Evolutionary conservation across 2,888 invertebrate genomes (phyloP).

Genomic region (Eupithecia subfuscata): DNA sequence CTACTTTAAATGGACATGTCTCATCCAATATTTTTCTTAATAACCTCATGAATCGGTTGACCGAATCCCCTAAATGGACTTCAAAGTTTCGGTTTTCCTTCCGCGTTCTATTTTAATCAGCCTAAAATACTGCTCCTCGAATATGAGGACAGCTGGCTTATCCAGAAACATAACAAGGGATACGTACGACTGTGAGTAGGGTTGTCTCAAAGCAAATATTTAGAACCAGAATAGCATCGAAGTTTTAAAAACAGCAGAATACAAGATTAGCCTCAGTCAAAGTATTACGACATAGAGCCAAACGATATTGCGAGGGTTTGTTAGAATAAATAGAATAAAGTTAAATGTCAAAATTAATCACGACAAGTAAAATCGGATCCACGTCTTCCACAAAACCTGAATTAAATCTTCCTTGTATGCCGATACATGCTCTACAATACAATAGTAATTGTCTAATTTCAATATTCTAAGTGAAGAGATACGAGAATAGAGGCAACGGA

Average conservation of each 20-base stretch:
- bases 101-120: conserved; percentile 52
- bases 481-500: conserved; percentile 12
- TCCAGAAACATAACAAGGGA: conserved; percentile 51
- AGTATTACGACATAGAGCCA: too few relatives aligned
- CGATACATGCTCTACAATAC: conserved; percentile 14
- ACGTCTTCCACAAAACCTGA: not conserved
- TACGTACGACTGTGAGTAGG: conserved; percentile 9
- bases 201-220: conserved; percentile 17
- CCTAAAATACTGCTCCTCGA: conserved; percentile 46
- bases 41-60: conserved; percentile 36
- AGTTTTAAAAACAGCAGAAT: not conserved
- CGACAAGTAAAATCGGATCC: conserved; percentile 8
- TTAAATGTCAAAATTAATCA: not conserved
- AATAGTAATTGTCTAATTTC: conserved; percentile 5
- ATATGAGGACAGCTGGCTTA: conserved; percentile 52
- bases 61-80: conserved; percentile 32
- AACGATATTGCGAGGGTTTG: not conserved
- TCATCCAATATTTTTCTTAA: conserved; percentile 25
- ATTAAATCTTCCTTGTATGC: conserved; percentile 23
- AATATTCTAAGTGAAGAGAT: conserved; percentile 4
- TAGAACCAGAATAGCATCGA: not conserved
- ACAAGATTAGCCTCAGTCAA: too few relatives aligned
- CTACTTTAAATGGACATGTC: conserved; percentile 7
- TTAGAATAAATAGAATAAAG: not conserved
- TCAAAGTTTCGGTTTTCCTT: conserved; percentile 43